Percentiles rank a stretch among this genome's conserved stretches.
Evolutionary conservation across 1,140 invertebrate species (phyloP).

Genomic region (Saxidomus purpurata): DNA sequence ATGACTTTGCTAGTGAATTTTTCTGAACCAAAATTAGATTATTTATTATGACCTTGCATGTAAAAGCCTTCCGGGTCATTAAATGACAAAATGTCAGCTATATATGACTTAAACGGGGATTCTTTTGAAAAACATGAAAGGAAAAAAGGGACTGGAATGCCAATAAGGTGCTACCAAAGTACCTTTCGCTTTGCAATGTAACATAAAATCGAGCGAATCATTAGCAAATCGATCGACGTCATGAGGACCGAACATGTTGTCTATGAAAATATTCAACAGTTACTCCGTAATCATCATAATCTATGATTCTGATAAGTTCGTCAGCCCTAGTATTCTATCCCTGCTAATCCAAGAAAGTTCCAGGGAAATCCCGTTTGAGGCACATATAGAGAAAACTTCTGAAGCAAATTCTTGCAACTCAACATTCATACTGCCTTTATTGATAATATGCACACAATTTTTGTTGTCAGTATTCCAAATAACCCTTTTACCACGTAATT

Average conservation of each 20-base stretch:
- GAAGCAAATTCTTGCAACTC: too few species aligned
- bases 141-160: constrained; percentile 18
- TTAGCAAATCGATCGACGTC: not conserved
- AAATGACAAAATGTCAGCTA: not conserved
- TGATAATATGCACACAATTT: not conserved
- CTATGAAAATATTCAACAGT: not conserved
- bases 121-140: not conserved
- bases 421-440: not conserved
- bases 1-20: constrained; percentile 15
- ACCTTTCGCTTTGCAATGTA: not conserved
- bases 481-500: not conserved
- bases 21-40: not conserved
- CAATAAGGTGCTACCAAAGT: constrained; percentile 34
- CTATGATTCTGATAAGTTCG: not conserved
- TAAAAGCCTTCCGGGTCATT: not conserved
- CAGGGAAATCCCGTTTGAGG: too few species aligned
- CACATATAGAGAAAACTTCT: too few species aligned
- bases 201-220: not conserved
- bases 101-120: not conserved
- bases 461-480: not conserved
- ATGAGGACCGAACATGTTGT: not conserved
- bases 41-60: constrained; percentile 4
- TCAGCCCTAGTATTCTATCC: not conserved
- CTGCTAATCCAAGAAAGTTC: not conserved
- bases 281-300: not conserved